These are phyloP conservation scores for Lepidothrix coronata DNA, from an alignment of 2,113 vertebrate species.

Conservation along the genomic window DNA sequence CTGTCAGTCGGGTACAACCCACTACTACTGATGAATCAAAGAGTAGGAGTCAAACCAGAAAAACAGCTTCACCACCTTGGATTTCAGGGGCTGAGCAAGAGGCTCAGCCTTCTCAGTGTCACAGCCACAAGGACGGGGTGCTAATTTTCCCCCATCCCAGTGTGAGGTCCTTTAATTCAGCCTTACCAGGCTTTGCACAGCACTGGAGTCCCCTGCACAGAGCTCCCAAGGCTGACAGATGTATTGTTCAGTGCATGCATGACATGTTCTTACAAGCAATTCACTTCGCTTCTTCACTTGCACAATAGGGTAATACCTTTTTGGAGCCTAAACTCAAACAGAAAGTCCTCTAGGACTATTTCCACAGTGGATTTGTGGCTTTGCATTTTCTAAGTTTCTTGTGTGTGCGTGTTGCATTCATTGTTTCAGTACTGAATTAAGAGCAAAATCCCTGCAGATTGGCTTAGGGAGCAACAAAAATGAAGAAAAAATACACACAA, in stretches of 20 bases:
- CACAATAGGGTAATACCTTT: not conserved
- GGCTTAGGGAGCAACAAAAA: not conserved
- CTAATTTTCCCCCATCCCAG: not conserved
- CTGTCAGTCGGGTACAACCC: not conserved
- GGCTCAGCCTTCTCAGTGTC: not conserved
- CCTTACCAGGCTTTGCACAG: not conserved
- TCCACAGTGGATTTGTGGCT: not conserved
- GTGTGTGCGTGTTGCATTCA: not conserved
- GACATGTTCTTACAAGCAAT: not conserved
- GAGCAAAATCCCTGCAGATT: not conserved
- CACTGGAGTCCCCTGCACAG: no score
- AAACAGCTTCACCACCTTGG: not conserved
- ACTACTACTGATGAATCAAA: not conserved
- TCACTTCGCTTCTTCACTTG: not conserved
- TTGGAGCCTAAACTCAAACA: not conserved
- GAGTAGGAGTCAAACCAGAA: not conserved
- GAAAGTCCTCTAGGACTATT: not conserved
- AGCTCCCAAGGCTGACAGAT: not conserved
- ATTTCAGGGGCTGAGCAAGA: not conserved
- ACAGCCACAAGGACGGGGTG: not conserved
- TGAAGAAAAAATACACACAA: not conserved
- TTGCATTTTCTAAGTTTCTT: not conserved
- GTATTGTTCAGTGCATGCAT: fast-evolving
- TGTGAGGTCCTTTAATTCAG: not conserved
- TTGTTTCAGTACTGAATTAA: not conserved